These are phyloP conservation scores for Dysdera silvatica DNA, from an alignment of 1,140 invertebrate genomes.

Conservation along the genomic window DNA sequence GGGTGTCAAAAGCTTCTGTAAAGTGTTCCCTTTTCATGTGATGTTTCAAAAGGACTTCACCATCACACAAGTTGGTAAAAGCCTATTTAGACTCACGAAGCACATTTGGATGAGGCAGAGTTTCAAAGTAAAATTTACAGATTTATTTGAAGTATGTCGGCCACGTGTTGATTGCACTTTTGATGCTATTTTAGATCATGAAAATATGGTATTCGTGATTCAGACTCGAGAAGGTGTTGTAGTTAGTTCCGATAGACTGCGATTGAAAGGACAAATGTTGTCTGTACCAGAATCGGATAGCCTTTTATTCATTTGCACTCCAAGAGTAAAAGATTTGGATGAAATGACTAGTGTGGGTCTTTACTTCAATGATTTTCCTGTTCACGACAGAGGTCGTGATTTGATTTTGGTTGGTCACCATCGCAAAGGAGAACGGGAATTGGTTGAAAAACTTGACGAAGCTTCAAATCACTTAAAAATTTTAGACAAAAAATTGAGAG, in stretches of 20 bases:
- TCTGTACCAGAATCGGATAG: slow-evolving; percentile 38
- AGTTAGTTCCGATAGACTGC: background rate
- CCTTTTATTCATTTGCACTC: slow-evolving; percentile 44
- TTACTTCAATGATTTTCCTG: slow-evolving; percentile 41
- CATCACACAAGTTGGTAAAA: slow-evolving; percentile 27
- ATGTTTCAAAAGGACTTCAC: slow-evolving; percentile 28
- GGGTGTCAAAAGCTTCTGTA: slow-evolving; percentile 25
- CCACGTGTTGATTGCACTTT: slow-evolving; percentile 15
- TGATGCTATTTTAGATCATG: slow-evolving; percentile 29
- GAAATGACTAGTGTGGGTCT: slow-evolving; percentile 41
- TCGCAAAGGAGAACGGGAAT: slow-evolving; percentile 39
- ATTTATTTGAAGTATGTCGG: slow-evolving; percentile 5
- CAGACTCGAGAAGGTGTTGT: background rate
- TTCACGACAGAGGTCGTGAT: slow-evolving; percentile 44
- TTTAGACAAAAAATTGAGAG: slow-evolving; percentile 35
- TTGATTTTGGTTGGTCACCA: slow-evolving; percentile 36
- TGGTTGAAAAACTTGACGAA: slow-evolving; percentile 44
- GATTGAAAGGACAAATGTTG: slow-evolving; percentile 43
- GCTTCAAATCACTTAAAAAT: slow-evolving; percentile 42
- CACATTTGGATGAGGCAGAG: slow-evolving; percentile 1
- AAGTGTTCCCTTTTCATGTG: slow-evolving; percentile 34
- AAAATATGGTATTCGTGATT: slow-evolving; percentile 29
- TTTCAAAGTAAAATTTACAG: slow-evolving; percentile 1
- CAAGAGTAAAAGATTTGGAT: too few relatives aligned
- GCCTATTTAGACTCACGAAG: slow-evolving; percentile 7